Percentiles rank a stretch among this genome's conserved stretches.
phyloP scores from a whole-genome alignment of 2,797 vertebrate genomes.

The Gobio occitaniae region DNA sequence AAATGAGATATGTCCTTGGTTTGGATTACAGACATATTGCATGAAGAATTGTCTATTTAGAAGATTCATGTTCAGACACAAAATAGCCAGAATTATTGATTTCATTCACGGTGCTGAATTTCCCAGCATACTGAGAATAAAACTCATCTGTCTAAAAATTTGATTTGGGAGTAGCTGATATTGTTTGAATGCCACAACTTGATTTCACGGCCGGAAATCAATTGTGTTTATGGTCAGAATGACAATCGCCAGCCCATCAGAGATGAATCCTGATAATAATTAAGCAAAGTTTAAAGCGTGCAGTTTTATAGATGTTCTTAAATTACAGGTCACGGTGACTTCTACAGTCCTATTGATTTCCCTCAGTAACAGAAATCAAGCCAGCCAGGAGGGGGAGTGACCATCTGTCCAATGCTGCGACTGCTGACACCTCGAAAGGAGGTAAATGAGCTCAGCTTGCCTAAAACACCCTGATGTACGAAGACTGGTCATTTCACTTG shows the following conservation, averaged over 20 bases:
- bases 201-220: conserved; percentile 31
- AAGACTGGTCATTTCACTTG: conserved; percentile 14
- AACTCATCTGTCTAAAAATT: conserved; percentile 33
- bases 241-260: not conserved
- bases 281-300: conserved; percentile 4
- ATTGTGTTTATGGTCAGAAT: conserved; percentile 2
- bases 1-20: conserved; percentile 24
- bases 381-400: not conserved
- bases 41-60: conserved; percentile 15
- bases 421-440: conserved; percentile 13
- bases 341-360: conserved; percentile 27
- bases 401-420: conserved; percentile 37
- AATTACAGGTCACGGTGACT: conserved; percentile 37
- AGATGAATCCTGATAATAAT: conserved; percentile 23
- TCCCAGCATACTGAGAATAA: conserved; percentile 14
- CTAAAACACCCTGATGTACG: not conserved
- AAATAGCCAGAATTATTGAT: conserved; percentile 37
- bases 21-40: conserved; percentile 41
- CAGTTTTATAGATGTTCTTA: conserved; percentile 15
- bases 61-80: conserved; percentile 46
- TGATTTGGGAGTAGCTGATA: not conserved
- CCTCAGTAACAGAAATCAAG: conserved; percentile 19
- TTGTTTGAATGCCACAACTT: conserved; percentile 19
- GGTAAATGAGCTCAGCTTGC: conserved; percentile 19
- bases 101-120: not conserved